Percentiles rank a stretch among this genome's conserved stretches.
Conservation (phyloP, 23 tunicate species). For the Clavelina lepadiformis region DNA sequence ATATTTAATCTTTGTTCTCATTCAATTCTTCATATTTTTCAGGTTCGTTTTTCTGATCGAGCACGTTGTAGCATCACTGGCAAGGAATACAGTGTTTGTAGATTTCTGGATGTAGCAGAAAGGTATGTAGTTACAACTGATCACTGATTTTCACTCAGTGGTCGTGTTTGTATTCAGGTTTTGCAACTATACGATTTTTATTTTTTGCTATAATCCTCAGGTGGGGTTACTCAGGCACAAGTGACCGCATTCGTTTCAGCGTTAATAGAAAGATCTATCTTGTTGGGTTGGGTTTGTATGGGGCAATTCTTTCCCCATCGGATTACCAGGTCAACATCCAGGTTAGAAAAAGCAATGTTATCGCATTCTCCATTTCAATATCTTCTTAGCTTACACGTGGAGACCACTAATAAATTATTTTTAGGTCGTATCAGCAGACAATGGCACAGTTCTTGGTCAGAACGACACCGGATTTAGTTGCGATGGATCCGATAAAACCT, state of each 20-base stretch:
- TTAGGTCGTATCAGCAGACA: slow-evolving; percentile 67
- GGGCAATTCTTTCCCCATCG: slow-evolving; percentile 67
- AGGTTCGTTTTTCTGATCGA: slow-evolving; percentile 82
- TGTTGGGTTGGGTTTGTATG: slow-evolving; percentile 91
- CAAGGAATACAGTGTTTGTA: slow-evolving; percentile 72
- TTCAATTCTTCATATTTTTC: background rate
- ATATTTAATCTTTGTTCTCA: too few species aligned
- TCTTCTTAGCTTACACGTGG: background rate
- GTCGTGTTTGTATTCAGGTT: background rate
- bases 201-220: too few species aligned
- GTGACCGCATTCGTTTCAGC: slow-evolving; percentile 76
- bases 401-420: background rate
- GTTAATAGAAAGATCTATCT: slow-evolving; percentile 62
- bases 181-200: too few species aligned
- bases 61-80: slow-evolving; percentile 83
- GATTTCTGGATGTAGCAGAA: slow-evolving; percentile 83
- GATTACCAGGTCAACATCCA: slow-evolving; percentile 84
- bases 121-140: too few species aligned
- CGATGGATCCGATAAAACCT: slow-evolving; percentile 76
- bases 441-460: slow-evolving; percentile 60
- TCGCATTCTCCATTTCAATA: background rate
- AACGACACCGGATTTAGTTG: slow-evolving; percentile 87
- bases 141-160: background rate
- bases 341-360: slow-evolving; percentile 7
- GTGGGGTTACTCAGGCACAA: slow-evolving; percentile 98